These are phyloP conservation scores for Diarsia brunnea DNA, from an alignment of 2,888 invertebrate species.

Conservation along the genomic window DNA sequence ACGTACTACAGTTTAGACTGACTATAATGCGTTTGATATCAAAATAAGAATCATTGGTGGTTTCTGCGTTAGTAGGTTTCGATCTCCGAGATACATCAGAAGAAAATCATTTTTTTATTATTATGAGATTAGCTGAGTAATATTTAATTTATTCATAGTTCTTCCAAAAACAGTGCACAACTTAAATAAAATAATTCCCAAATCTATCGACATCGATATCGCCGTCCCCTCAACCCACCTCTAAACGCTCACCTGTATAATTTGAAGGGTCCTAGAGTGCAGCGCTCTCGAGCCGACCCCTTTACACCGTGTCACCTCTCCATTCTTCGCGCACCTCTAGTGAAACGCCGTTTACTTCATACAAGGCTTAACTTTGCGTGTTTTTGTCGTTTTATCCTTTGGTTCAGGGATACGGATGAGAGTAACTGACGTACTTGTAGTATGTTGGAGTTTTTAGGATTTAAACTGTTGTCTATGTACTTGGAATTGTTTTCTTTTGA, in stretches of 20 bases:
- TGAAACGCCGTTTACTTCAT: constrained; percentile 67
- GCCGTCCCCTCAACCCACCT: constrained; percentile 57
- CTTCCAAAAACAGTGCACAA: not conserved
- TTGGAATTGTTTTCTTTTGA: not conserved
- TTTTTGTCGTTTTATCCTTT: constrained; percentile 59
- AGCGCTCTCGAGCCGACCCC: constrained; percentile 79
- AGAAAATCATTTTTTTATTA: too few relatives aligned
- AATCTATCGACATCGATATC: constrained; percentile 53
- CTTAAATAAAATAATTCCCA: not conserved
- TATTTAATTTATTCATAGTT: too few relatives aligned
- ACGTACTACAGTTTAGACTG: not conserved
- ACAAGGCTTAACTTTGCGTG: constrained; percentile 53
- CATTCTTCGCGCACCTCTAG: constrained; percentile 70
- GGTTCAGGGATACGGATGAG: constrained; percentile 27
- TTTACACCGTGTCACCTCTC: constrained; percentile 79
- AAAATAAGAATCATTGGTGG: not conserved
- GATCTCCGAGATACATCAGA: not conserved
- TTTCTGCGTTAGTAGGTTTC: not conserved
- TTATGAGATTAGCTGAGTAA: too few relatives aligned
- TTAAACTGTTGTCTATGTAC: not conserved
- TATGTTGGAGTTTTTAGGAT: not conserved
- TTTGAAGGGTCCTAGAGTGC: constrained; percentile 81
- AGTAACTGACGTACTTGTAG: constrained; percentile 12
- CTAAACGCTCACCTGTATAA: constrained; percentile 83
- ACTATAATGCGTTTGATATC: not conserved